These are phyloP conservation scores for Corythaeola cristata DNA, from an alignment of 2,113 vertebrate species.

Conservation along the genomic window DNA sequence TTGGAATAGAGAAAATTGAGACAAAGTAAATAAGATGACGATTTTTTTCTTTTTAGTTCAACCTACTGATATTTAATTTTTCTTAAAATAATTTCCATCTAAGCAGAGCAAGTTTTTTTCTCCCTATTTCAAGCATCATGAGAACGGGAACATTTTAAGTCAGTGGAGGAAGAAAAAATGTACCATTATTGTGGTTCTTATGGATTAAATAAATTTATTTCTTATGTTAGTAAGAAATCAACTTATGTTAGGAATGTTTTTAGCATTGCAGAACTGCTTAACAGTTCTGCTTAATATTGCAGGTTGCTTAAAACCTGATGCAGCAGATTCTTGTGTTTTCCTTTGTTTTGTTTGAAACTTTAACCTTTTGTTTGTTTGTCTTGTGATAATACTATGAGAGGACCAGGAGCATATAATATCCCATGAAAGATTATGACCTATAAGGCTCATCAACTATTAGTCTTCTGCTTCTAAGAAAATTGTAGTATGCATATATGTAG, in stretches of 20 bases:
- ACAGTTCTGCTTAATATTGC: not conserved
- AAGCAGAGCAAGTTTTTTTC: not conserved
- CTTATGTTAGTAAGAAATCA: not conserved
- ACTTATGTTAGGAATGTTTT: no score
- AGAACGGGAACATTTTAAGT: not conserved
- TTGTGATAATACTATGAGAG: not conserved
- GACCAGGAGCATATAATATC: not conserved
- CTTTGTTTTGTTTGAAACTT: not conserved
- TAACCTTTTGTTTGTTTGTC: not conserved
- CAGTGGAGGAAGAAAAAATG: not conserved
- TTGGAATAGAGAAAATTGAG: not conserved
- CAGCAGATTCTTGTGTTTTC: not conserved
- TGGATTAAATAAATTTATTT: not conserved
- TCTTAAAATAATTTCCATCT: not conserved
- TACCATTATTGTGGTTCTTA: not conserved
- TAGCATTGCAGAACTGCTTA: not conserved
- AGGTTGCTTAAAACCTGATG: not conserved
- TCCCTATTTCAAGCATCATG: not conserved
- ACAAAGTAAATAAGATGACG: not conserved
- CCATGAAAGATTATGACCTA: not conserved
- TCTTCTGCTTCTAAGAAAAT: not conserved
- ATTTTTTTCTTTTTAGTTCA: not conserved
- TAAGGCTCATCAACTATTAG: not conserved
- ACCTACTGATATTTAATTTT: not conserved
- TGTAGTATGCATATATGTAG: no score